Base-by-base conservation (phyloP, 2,888 invertebrate genomes). In the Mesorhabditis sp. region DNA sequence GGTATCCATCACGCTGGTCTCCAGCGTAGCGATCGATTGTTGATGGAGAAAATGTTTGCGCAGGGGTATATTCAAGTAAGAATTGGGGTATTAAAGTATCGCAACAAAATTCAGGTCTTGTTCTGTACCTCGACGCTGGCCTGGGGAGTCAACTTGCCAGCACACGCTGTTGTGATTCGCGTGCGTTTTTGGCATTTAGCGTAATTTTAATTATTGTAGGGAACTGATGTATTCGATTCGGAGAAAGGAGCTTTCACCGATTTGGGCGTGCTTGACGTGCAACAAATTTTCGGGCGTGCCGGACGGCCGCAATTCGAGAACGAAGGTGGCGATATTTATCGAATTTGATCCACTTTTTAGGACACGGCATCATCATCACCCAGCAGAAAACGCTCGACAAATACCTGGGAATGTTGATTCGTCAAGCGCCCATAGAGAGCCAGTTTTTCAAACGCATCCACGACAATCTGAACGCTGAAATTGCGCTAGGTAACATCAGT, bases 141-240 rank as follows among this genome's bases (percentile, higher is more conserved):
- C 43, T 99, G 98, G 98, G 98, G 98, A 80, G 97, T 99, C 4
- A 99, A 99, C 88, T 89, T 99, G 76, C 98, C 98, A 0, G 98
- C 98, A 0, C 96, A 97, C 86, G 96, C 94, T 45, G 97, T 98
- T 75, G 91, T 98, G 66, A 95, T 95, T 76, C 91, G 92, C 87
- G 93, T 93, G 87, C 87, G 87, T 70, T 67, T 45, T 43, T 50
- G 6, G n/a, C n/a, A 43, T 70, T 50, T 67, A 13, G n/a, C n/a
- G n/a, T 7, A 67, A n/a, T 43, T 66, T 15, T 4, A 44, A 45
- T 44, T 69, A 44, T 67, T 80, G 62, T 87, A 93, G 92, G 94
- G 95, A 44, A 99, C 98, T 6, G 94, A 95, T 87, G 92, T 98
- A 76, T 99, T 98, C 87, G 95, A 98, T 88, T 92, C 96, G 43